Evolutionary conservation across 2,113 vertebrate genomes (phyloP), one percentile per base, ranked within the genome.

Genomic region (Bufo gargarizans): DNA sequence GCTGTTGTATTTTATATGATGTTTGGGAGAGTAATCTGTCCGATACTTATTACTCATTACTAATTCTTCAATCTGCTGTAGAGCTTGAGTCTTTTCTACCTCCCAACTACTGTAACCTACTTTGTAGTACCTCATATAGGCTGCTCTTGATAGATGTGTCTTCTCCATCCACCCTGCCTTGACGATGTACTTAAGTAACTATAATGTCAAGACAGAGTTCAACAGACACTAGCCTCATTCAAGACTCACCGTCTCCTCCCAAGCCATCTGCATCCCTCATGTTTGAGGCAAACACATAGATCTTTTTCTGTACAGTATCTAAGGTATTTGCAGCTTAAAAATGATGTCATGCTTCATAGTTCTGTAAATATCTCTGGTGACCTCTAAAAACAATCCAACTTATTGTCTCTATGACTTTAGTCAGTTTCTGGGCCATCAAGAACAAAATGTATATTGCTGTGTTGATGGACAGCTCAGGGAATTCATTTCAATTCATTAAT

Each of bases 181-280:
- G 45, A 4, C 43, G 19, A 19, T 61, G 59, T 17, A 61, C 6
- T 6, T 74, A 49, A 19, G 71, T 45, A 47, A 74, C 71, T 47
- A 47, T 17, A 47, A 19, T 17, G 43, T 20, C 19, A 79, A 56
- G 33, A 33, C 33, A 33, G 11, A 56, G 53, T 58, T 79, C n/a
- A 56, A 79, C 22, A 79, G 77, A 79, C n/a, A 55, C 53, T 56
- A n/a, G 50, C 11, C 6, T 56, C 76, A 53, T 77, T 77, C 47
- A 74, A 74, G n/a, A 80, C 58, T 43, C 20, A n/a, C 6, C 53
- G 11, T 56, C 77, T 79, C 20, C n/a, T 79, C 50, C 53, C n/a
- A 56, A 79, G 55, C 53, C 77, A 80, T 80, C 77, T 80, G 77
- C 22, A 80, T 43, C 49, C 76, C 47, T 77, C 49, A 53, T 77